Evolutionary conservation across 2,888 invertebrate genomes (phyloP).

Genomic region (Lithophane ornitopus): DNA sequence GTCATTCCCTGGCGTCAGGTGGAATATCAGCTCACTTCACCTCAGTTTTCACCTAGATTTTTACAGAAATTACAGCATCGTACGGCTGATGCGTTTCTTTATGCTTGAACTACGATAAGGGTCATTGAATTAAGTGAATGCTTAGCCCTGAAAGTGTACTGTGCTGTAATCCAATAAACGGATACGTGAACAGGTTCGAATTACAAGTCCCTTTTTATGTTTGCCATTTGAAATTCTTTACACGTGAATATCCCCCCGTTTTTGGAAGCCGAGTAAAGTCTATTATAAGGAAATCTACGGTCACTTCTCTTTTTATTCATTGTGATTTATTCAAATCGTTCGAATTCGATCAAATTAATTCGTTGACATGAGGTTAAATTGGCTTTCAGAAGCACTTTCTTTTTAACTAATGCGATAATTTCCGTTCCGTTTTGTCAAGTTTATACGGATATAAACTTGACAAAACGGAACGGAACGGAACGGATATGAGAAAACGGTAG

Average conservation of each 20-base stretch:
- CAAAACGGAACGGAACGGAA: too few species aligned
- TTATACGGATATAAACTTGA: too few species aligned
- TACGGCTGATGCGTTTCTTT: not conserved
- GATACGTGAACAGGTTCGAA: not conserved
- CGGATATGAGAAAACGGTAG: not conserved
- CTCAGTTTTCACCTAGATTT: too few species aligned
- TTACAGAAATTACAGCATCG: too few species aligned
- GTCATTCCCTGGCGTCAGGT: too few species aligned
- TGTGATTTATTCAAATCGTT: not conserved
- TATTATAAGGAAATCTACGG: too few species aligned
- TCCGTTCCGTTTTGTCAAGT: too few species aligned
- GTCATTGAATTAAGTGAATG: not conserved
- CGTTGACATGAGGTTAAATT: not conserved
- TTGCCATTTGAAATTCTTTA: not conserved
- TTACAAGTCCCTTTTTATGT: not conserved
- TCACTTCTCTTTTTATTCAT: too few species aligned
- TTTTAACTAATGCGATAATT: not conserved
- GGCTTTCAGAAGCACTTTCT: not conserved
- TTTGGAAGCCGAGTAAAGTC: not conserved
- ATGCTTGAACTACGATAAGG: not conserved
- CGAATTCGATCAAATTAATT: not conserved
- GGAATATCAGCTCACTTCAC: not conserved
- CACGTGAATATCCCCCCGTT: not conserved
- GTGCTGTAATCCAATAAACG: constrained; percentile 12
- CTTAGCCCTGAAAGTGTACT: constrained; percentile 13